These are phyloP conservation scores for Cotesia glomerata DNA, from an alignment of 1,140 invertebrate genomes.

Conservation along the genomic window DNA sequence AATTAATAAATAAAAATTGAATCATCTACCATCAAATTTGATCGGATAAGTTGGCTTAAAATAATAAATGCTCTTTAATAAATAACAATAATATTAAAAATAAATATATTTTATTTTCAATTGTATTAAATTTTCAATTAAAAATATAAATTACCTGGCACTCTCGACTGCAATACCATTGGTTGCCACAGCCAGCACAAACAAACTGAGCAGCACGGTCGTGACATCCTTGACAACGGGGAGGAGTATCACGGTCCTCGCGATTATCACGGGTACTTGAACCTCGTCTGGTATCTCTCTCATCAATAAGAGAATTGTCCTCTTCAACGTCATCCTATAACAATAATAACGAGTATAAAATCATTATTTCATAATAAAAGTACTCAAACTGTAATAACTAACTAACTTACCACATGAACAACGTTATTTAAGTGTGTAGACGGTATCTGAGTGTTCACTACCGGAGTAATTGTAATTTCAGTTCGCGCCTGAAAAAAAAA, in stretches of 20 bases:
- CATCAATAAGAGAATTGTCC: conserved; percentile 71
- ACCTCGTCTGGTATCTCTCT: conserved; percentile 61
- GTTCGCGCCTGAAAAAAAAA: conserved; percentile 56
- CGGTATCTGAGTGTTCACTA: conserved; percentile 54
- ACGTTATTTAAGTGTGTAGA: conserved; percentile 50
- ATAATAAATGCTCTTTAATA: too few species aligned
- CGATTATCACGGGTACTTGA: conserved; percentile 49
- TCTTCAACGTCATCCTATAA: conserved; percentile 67
- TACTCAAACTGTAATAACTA: background rate
- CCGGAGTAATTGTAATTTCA: conserved; percentile 67
- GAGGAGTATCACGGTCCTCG: conserved; percentile 58
- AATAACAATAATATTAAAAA: conserved; percentile 24
- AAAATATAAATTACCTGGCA: conserved; percentile 73
- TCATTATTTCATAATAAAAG: conserved; percentile 5
- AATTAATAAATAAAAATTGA: too few species aligned
- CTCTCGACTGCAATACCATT: conserved; percentile 88
- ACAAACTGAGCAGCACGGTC: conserved; percentile 80
- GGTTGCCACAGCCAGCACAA: conserved; percentile 84
- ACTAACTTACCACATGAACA: conserved; percentile 54
- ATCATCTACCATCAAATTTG: too few species aligned
- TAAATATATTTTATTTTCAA: background rate
- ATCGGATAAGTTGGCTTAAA: too few species aligned
- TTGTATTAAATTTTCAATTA: background rate
- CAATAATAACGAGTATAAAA: conserved; percentile 21
- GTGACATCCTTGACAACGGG: conserved; percentile 79